Percentiles rank a stretch among this genome's conserved stretches.
Conservation (phyloP, 2,797 vertebrate species). For the Crenuchus spilurus region DNA sequence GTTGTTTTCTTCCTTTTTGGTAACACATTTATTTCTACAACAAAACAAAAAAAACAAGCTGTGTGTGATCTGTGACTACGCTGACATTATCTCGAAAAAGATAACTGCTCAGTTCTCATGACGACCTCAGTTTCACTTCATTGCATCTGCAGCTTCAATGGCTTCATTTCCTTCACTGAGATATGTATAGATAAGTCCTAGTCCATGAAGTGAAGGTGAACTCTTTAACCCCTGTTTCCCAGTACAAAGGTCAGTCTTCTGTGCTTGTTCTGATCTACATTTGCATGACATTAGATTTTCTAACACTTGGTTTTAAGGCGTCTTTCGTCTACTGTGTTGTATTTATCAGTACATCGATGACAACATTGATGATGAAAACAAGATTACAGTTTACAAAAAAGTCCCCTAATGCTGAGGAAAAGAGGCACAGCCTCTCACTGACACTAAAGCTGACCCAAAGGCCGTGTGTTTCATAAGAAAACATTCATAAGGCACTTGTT, state of each 20-base stretch:
- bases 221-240: neutral
- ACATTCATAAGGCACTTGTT: slow-evolving; percentile 43
- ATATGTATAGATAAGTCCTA: neutral
- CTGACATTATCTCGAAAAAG: neutral
- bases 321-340: slow-evolving; percentile 33
- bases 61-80: slow-evolving; percentile 19
- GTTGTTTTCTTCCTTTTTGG: slow-evolving; percentile 24
- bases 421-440: slow-evolving; percentile 74
- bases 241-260: neutral
- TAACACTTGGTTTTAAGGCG: neutral
- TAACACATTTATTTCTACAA: slow-evolving; percentile 43
- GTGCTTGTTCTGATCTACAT: neutral
- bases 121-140: neutral
- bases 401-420: slow-evolving; percentile 34
- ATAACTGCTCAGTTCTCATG: slow-evolving; percentile 5
- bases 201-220: neutral
- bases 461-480: slow-evolving; percentile 51
- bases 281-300: neutral
- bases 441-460: slow-evolving; percentile 51
- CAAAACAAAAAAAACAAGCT: slow-evolving; percentile 36
- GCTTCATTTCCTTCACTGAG: neutral
- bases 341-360: slow-evolving; percentile 23
- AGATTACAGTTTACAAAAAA: slow-evolving; percentile 36
- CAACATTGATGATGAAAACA: slow-evolving; percentile 28
- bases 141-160: neutral